Evolutionary conservation across 2,888 invertebrate species (phyloP).

Genomic region (Abrostola tripartita): DNA sequence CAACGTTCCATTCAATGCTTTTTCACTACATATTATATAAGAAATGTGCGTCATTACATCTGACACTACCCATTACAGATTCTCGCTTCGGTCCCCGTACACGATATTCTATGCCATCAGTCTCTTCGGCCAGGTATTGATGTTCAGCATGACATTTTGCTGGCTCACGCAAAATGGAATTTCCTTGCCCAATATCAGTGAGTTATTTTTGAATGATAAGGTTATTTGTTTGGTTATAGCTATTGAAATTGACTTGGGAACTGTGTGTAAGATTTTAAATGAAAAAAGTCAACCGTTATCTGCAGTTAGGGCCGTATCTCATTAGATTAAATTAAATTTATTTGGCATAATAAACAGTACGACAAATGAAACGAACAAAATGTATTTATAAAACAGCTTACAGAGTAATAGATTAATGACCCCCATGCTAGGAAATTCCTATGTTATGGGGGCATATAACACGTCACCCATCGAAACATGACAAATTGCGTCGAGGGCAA

Average conservation of each 20-base stretch:
- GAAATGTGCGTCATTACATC: conserved; percentile 3
- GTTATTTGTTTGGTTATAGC: not conserved
- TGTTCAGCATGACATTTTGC: conserved; percentile 60
- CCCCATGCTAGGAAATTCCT: too few species aligned
- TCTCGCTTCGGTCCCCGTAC: conserved; percentile 63
- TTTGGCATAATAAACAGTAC: too few species aligned
- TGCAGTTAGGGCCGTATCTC: too few species aligned
- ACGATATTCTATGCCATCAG: conserved; percentile 61
- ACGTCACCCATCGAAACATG: too few species aligned
- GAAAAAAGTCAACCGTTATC: too few species aligned
- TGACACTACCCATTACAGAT: conserved; percentile 57
- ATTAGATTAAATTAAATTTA: too few species aligned
- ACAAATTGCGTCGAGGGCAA: too few species aligned
- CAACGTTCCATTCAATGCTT: too few species aligned
- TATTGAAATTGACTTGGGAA: not conserved
- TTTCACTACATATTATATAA: conserved; percentile 9
- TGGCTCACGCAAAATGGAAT: conserved; percentile 61
- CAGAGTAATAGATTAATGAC: too few species aligned
- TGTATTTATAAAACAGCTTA: too few species aligned
- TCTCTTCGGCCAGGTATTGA: conserved; percentile 64
- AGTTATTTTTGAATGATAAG: conserved; percentile 45
- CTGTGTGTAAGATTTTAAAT: not conserved
- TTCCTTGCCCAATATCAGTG: conserved; percentile 64
- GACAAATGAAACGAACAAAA: too few species aligned
- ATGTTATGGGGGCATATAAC: too few species aligned